phyloP scores from a whole-genome alignment of 2,888 invertebrate genomes.

The Graphium colonna region DNA sequence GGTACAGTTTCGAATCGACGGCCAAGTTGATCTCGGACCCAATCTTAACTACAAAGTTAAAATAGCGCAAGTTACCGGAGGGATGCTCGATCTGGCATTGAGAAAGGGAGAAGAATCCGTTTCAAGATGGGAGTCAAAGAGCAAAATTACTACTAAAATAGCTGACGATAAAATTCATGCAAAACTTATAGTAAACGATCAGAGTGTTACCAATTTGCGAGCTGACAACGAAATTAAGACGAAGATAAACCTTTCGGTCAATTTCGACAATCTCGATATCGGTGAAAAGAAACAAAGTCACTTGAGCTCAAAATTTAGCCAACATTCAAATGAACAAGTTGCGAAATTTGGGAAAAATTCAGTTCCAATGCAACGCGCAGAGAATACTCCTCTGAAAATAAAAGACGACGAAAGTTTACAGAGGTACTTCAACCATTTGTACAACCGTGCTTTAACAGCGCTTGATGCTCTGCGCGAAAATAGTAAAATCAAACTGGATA shows the following conservation, averaged over 20 bases:
- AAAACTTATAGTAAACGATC: neutral
- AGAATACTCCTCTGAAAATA: constrained; percentile 27
- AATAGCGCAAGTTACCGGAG: constrained; percentile 16
- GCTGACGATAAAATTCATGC: neutral
- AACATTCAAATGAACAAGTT: neutral
- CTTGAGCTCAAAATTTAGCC: too few species aligned
- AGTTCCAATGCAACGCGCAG: constrained; percentile 1
- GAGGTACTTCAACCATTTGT: constrained; percentile 41
- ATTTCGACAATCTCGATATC: neutral
- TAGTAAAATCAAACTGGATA: constrained; percentile 28
- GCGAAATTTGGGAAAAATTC: too few species aligned
- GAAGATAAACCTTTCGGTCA: constrained; percentile 8
- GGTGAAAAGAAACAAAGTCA: neutral
- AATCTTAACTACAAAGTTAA: constrained; percentile 42
- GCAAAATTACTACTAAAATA: neutral
- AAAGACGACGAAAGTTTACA: constrained; percentile 39
- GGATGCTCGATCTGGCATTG: neutral
- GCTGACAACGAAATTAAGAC: neutral
- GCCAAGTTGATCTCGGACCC: constrained; percentile 40
- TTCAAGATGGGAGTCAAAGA: neutral
- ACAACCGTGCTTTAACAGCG: constrained; percentile 40
- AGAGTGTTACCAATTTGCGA: neutral
- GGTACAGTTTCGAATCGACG: constrained; percentile 39
- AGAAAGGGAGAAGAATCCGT: neutral
- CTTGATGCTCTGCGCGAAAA: constrained; percentile 40